Conservation (phyloP, 2,113 vertebrate genomes). For the Aphyosemion australe region DNA sequence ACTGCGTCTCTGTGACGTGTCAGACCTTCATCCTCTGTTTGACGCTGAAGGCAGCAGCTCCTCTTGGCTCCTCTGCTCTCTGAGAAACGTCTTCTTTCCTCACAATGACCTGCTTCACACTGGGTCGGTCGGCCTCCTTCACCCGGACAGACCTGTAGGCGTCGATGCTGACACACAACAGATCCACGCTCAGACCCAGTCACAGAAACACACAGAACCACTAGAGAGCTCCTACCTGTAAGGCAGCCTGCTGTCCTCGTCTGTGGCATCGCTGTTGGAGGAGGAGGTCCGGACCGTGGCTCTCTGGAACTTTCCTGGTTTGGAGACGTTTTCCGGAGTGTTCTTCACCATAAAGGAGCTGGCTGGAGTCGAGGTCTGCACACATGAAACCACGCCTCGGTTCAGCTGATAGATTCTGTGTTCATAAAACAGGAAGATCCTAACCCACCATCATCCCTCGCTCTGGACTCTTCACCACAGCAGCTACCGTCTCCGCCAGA, state of each 20-base stretch:
- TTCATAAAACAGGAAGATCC: not conserved
- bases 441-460: slow-evolving; percentile 75
- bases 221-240: slow-evolving; percentile 84
- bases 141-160: slow-evolving; percentile 92
- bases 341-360: slow-evolving; percentile 76
- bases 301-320: slow-evolving; percentile 83
- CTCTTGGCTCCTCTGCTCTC: slow-evolving; percentile 77
- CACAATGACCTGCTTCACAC: slow-evolving; percentile 88
- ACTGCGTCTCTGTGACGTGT: not conserved
- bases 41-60: slow-evolving; percentile 77
- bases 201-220: not conserved
- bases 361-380: slow-evolving; percentile 81
- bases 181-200: not conserved
- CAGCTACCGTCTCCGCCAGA: slow-evolving; percentile 89
- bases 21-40: slow-evolving; percentile 94
- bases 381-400: not conserved
- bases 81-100: slow-evolving; percentile 87
- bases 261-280: slow-evolving; percentile 75
- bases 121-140: slow-evolving; percentile 86
- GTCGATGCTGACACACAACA: slow-evolving; percentile 80
- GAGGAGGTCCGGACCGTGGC: slow-evolving; percentile 72
- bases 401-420: no score
- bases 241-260: slow-evolving; percentile 83
- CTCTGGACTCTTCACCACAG: slow-evolving; percentile 82
- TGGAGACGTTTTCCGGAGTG: slow-evolving; percentile 73